Evolutionary conservation across 1,140 invertebrate genomes (phyloP), one percentile per base, ranked within the genome.

Genomic region (Mercenaria mercenaria): DNA sequence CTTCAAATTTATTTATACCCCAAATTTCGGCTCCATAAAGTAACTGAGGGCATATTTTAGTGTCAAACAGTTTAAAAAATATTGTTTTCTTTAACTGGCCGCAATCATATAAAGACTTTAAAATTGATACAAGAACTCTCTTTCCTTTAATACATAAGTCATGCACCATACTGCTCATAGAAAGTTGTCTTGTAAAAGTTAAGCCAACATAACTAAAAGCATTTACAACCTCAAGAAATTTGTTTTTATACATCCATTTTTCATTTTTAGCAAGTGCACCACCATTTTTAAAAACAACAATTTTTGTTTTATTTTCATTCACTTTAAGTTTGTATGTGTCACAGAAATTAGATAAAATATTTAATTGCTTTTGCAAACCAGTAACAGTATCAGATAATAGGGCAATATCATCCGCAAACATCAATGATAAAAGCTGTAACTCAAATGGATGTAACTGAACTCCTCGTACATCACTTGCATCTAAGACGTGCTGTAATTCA

Each of bases 111-210:
- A 67, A n/a, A n/a, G 10, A 67, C 8, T 23, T 26, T 67, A 67
- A 67, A 8, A n/a, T 10, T 11, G 61, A 8, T 11, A n/a, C n/a
- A 10, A 67, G n/a, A n/a, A 67, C n/a, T 6, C 61, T 8, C 23
- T n/a, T 67, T 6, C 61, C 61, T 34, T 67, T 67, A 10, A 67
- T 8, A 34, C 61, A 11, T 11, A 67, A 23, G 6, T 67, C n/a
- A 67, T 67, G 8, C 23, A 67, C 61, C 61, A 67, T 67, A 67
- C 10, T 10, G 32, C 23, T 67, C 6, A 67, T 26, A 10, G 61
- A 67, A 67, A 67, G n/a, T 67, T 67, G 61, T n/a, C n/a, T n/a
- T n/a, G 61, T 67, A 67, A 67, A 67, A 26, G 61, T 67, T 23
- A 67, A 34, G 6, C 61, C 61, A 10, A 67, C 61, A 67, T 67